These are phyloP conservation scores for Samia ricini DNA, from an alignment of 1,140 invertebrate genomes.

Conservation along the genomic window DNA sequence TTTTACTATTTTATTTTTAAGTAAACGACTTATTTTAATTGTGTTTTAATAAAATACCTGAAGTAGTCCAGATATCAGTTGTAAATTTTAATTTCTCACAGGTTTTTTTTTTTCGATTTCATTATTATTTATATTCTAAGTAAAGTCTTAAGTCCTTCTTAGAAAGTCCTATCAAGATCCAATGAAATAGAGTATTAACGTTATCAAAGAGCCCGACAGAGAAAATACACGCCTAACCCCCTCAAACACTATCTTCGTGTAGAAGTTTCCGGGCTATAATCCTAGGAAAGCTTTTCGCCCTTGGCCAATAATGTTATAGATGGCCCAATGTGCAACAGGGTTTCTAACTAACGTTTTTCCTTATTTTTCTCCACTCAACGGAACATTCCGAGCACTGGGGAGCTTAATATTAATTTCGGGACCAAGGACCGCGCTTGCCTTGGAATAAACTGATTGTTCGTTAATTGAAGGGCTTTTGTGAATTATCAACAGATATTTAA, in stretches of 20 bases:
- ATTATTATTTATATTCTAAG: not conserved
- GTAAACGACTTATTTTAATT: no score
- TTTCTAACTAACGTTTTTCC: constrained; percentile 2
- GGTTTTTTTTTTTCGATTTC: not conserved
- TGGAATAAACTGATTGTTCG: constrained; percentile 2
- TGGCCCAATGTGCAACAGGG: constrained; percentile 5
- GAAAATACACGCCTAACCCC: not conserved
- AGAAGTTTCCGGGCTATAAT: constrained; percentile 9
- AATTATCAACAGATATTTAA: not conserved
- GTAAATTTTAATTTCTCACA: not conserved
- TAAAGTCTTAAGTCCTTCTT: not conserved
- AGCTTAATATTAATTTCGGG: constrained; percentile 10
- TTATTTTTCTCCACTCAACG: constrained; percentile 7
- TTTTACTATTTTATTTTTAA: no score
- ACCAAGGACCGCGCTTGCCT: not conserved
- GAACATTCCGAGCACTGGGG: not conserved
- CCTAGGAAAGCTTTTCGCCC: constrained; percentile 1
- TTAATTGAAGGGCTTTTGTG: not conserved
- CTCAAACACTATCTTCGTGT: constrained; percentile 2
- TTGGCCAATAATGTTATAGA: constrained; percentile 10
- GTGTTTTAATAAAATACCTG: no score
- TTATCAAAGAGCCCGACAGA: not conserved
- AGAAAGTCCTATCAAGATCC: not conserved
- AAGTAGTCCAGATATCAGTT: no score
- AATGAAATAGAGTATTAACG: not conserved